Base-by-base conservation (phyloP, 2,888 invertebrate genomes). In the Trichopoda pennipes region DNA sequence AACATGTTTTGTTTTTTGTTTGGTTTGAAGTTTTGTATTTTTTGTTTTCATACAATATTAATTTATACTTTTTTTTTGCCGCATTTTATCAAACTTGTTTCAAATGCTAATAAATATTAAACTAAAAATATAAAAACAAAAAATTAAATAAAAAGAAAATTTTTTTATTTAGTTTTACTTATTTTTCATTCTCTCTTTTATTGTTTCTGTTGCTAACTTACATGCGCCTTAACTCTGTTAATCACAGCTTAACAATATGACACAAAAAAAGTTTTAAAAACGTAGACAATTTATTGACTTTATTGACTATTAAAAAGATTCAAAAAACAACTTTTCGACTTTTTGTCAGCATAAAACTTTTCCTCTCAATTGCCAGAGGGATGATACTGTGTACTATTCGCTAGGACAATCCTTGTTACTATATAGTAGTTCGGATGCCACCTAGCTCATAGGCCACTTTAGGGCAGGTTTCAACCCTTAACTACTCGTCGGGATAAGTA, bases 41-140 rank as follows among this genome's bases (percentile, higher is more conserved):
- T 64, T 28, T 63, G 58, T 63, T 51, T 56, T 42, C 38, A 38
- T 49, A 66, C 44, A 32, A 72, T 68, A 55, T 77, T 64, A 47
- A 58, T 51, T 49, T 23, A 44, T 38, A n/a, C 19, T 53, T 23
- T 53, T 38, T 4, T 53, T 47, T 69, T 60, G n/a, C 38, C n/a
- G 51, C 55, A 16, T 77, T 74, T 77, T 56, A 70, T 64, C 72
- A 83, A 83, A 83, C 83, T 83, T 75, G 83, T 83, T 83, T 83
- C 55, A 81, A 81, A 81, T 81, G 77, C 74, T 81, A 80, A 80
- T 78, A 75, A 75, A 77, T 66, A 69, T 69, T 68, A 73, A 58
- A 56, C n/a, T 14, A 10, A 3, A 61, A 17, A 53, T 19, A 38
- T 38, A 44, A 38, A 28, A 38, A 47, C 17, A 47, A 38, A 61